Percentiles rank a stretch among this genome's conserved stretches.
phyloP scores from a whole-genome alignment of 2,113 vertebrate genomes.

The Xerus inauris region DNA sequence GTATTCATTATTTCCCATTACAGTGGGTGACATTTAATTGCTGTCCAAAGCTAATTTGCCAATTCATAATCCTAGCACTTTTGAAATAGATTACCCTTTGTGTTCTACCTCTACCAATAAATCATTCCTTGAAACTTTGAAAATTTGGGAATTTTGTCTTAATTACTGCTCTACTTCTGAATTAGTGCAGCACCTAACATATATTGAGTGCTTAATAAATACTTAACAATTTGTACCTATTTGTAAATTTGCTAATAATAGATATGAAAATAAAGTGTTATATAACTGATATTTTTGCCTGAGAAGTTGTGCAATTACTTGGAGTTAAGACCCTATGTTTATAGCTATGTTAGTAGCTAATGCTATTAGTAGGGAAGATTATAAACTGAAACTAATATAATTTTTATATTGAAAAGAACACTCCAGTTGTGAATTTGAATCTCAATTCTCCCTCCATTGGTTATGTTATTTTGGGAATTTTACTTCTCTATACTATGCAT shows the following conservation, averaged over 20 bases:
- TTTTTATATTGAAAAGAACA: not conserved
- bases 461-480: not conserved
- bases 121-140: not conserved
- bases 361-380: not conserved
- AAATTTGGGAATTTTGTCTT: not conserved
- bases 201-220: not conserved
- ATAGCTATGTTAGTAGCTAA: not conserved
- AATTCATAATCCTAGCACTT: not conserved
- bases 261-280: not conserved
- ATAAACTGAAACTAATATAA: not conserved
- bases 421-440: not conserved
- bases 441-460: not conserved
- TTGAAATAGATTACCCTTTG: not conserved
- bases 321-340: not conserved
- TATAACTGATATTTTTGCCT: not conserved
- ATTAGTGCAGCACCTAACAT: not conserved
- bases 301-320: slow-evolving; percentile 2
- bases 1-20: not conserved
- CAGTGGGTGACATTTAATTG: not conserved
- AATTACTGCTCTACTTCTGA: not conserved
- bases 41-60: not conserved
- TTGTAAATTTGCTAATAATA: not conserved
- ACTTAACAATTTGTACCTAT: not conserved
- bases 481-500: not conserved
- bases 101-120: not conserved